These are phyloP conservation scores for Drosophila bocki DNA, from an alignment of 1,140 invertebrate species.

Conservation along the genomic window DNA sequence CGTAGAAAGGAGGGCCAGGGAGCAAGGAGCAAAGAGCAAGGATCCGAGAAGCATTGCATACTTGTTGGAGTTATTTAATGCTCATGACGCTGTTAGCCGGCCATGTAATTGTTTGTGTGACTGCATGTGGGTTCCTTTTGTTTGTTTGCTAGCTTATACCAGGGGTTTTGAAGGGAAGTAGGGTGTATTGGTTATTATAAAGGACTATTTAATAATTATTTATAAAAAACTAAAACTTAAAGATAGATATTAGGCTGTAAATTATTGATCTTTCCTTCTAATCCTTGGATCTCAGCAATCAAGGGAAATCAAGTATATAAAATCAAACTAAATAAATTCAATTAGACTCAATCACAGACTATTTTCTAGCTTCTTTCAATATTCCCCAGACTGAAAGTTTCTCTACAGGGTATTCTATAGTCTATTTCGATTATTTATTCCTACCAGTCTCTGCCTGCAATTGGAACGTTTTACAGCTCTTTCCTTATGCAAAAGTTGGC, in stretches of 20 bases:
- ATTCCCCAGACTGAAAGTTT: not conserved
- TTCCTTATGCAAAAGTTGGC: constrained; percentile 73
- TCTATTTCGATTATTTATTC: not conserved
- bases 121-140: constrained; percentile 15
- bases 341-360: not conserved
- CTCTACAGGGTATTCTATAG: not conserved
- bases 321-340: rapidly evolving
- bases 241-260: not conserved
- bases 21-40: constrained; percentile 10
- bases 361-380: too few relatives aligned
- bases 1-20: constrained; percentile 12
- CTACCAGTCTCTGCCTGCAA: constrained; percentile 39
- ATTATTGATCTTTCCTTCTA: not conserved
- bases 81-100: constrained; percentile 65
- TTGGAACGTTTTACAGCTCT: constrained; percentile 71
- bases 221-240: not conserved
- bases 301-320: too few relatives aligned
- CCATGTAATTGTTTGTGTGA: constrained; percentile 72
- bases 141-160: constrained; percentile 19
- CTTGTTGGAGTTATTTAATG: constrained; percentile 79
- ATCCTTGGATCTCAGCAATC: not conserved
- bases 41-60: constrained; percentile 64
- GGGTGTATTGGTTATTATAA: not conserved
- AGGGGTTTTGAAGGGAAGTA: not conserved
- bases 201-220: not conserved